A percentile compares a stretch with the other conserved stretches of the same genome.
phyloP scores from a whole-genome alignment of 2,113 vertebrate species.

The Petrocephalus microphthalmus region DNA sequence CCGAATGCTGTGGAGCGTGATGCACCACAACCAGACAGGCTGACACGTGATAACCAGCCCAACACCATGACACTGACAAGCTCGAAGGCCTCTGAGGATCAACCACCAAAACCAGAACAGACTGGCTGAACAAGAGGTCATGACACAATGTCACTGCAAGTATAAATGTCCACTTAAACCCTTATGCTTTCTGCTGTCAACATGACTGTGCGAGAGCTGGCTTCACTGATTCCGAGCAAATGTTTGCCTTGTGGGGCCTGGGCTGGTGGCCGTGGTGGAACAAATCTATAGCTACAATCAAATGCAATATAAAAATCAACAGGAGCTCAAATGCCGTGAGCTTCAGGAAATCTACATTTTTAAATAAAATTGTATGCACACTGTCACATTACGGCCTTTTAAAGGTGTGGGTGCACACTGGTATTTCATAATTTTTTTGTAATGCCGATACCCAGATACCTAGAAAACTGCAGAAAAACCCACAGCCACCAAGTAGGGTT shows the following conservation, averaged over 20 bases:
- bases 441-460: background rate
- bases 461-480: background rate
- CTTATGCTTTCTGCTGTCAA: background rate
- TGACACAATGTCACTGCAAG: slow-evolving; percentile 1
- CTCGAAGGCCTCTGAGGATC: background rate
- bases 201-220: background rate
- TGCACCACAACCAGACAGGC: background rate
- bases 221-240: background rate
- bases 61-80: background rate
- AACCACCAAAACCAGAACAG: background rate
- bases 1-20: background rate
- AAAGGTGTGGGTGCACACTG: background rate
- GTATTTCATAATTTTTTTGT: background rate
- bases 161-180: background rate
- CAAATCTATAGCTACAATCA: background rate
- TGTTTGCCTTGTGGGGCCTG: background rate
- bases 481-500: background rate
- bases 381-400: background rate
- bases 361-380: background rate
- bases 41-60: background rate
- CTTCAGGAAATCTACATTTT: background rate
- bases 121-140: background rate
- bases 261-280: background rate
- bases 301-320: background rate
- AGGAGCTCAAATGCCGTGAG: background rate